A percentile compares a stretch with the other conserved stretches of the same genome.
Evolutionary conservation across 2,797 vertebrate genomes (phyloP).

Genomic region (Acanthurus leucopareius): DNA sequence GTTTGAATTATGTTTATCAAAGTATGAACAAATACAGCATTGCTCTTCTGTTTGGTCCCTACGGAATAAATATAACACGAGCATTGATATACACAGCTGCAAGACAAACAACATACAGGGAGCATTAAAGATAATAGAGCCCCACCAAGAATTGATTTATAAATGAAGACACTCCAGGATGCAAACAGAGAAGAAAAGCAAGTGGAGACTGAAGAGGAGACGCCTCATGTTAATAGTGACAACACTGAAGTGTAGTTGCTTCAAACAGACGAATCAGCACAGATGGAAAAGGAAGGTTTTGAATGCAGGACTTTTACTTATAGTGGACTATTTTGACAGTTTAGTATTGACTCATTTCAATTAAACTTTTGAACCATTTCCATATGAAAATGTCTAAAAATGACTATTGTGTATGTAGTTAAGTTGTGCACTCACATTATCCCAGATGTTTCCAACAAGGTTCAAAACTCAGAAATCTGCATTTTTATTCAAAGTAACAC

Average conservation of each 20-base stretch:
- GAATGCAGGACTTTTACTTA: background rate
- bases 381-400: too few relatives aligned
- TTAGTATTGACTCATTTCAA: background rate
- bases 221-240: background rate
- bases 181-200: background rate
- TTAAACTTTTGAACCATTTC: too few relatives aligned
- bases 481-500: too few relatives aligned
- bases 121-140: slow-evolving; percentile 24
- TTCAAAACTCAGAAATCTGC: too few relatives aligned
- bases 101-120: background rate
- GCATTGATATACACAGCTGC: background rate
- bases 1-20: background rate
- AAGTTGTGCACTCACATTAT: too few relatives aligned
- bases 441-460: too few relatives aligned
- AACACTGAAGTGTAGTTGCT: slow-evolving; percentile 10
- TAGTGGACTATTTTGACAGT: background rate
- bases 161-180: slow-evolving; percentile 19
- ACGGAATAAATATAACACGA: background rate
- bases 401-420: too few relatives aligned
- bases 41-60: background rate
- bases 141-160: slow-evolving; percentile 22
- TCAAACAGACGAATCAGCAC: slow-evolving; percentile 4
- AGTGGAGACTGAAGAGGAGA: background rate
- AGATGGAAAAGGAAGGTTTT: background rate
- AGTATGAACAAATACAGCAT: background rate